These are phyloP conservation scores for Drosophila acutilabella DNA, from an alignment of 2,888 invertebrate species.

Conservation along the genomic window DNA sequence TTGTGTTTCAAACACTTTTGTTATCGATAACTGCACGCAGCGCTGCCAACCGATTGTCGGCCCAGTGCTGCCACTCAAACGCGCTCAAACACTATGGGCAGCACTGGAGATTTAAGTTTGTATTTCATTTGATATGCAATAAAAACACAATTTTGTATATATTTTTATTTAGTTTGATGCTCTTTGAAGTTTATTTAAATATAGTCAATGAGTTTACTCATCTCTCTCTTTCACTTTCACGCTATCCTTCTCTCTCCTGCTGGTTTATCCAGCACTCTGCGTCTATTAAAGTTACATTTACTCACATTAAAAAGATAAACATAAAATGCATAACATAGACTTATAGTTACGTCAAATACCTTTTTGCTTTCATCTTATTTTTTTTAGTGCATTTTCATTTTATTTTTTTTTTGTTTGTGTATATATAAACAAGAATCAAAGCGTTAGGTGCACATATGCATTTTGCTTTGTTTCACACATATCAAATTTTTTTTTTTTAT, in stretches of 20 bases:
- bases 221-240: constrained; percentile 27
- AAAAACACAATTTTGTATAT: background rate
- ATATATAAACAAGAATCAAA: constrained; percentile 57
- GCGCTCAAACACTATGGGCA: background rate
- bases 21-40: constrained; percentile 20
- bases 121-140: background rate
- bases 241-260: constrained; percentile 10
- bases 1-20: background rate
- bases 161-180: constrained; percentile 14
- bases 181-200: constrained; percentile 49
- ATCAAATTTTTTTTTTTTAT: constrained; percentile 16
- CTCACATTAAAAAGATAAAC: constrained; percentile 61
- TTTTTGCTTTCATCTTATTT: constrained; percentile 26
- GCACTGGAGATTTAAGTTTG: constrained; percentile 5
- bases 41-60: background rate
- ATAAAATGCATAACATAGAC: constrained; percentile 72
- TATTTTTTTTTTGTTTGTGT: constrained; percentile 9
- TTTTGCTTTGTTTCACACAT: constrained; percentile 45
- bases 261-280: constrained; percentile 1
- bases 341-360: constrained; percentile 74
- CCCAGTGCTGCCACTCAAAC: constrained; percentile 1
- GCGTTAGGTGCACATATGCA: constrained; percentile 45
- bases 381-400: constrained; percentile 29
- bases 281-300: constrained; percentile 56
- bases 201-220: constrained; percentile 52